Conservation (phyloP, 2,797 vertebrate genomes). For the Morelia viridis region DNA sequence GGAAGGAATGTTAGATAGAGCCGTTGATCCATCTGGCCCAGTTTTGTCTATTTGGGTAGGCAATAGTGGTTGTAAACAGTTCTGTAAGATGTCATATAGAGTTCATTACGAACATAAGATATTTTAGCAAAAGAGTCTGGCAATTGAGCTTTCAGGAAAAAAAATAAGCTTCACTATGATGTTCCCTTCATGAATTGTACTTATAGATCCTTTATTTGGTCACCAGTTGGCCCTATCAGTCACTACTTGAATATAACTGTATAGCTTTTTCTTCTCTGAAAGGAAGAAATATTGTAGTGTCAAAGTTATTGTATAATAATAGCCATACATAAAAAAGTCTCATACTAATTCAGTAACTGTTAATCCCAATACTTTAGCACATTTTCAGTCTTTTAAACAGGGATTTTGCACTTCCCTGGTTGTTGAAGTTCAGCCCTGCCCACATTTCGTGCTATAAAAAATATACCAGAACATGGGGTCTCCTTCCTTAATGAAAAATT, state of each 20-base stretch:
- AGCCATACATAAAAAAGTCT: neutral
- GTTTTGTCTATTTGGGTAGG: neutral
- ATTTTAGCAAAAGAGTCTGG: neutral
- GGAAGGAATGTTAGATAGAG: neutral
- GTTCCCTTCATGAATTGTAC: neutral
- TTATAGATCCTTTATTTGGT: neutral
- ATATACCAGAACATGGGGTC: conserved; percentile 43
- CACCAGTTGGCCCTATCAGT: neutral
- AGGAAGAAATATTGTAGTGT: neutral
- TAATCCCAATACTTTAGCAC: neutral
- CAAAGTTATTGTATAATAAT: neutral
- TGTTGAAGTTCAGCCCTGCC: neutral
- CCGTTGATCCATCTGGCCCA: neutral
- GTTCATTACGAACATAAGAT: neutral
- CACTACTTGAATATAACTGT: neutral
- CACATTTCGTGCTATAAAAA: conserved; percentile 55
- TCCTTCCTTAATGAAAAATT: conserved; percentile 49
- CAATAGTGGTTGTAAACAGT: neutral
- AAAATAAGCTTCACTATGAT: neutral
- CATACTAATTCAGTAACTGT: neutral
- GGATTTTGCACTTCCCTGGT: neutral
- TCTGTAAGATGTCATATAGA: neutral
- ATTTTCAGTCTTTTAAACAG: neutral
- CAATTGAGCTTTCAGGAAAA: neutral
- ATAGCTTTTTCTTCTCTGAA: neutral